Evolutionary conservation across 1,140 invertebrate species (phyloP).

Genomic region (Heliconius melpomene): DNA sequence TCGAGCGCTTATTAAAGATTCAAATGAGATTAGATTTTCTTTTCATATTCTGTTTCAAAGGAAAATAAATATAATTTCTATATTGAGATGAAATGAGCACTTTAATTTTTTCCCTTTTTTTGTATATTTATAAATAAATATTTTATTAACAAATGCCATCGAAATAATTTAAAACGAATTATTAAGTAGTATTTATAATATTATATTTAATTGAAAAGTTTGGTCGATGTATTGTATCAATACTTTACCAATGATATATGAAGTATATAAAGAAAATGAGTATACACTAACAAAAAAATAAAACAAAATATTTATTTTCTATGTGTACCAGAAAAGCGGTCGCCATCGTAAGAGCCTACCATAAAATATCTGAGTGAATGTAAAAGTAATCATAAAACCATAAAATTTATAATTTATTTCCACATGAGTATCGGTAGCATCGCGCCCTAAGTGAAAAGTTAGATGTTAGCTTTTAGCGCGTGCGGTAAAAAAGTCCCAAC

Average conservation of each 20-base stretch:
- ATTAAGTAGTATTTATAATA: too few relatives aligned
- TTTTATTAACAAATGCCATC: background rate
- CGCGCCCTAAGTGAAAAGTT: constrained; percentile 67
- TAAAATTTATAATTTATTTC: constrained; percentile 22
- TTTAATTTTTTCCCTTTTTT: background rate
- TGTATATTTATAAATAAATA: background rate
- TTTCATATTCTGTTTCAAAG: constrained; percentile 13
- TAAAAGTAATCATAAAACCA: constrained; percentile 13
- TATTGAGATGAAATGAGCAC: constrained; percentile 2
- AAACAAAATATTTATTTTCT: background rate
- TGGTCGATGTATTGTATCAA: too few relatives aligned
- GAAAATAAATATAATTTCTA: constrained; percentile 3
- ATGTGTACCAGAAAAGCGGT: background rate
- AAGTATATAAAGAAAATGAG: background rate
- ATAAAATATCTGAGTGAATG: constrained; percentile 12
- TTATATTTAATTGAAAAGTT: too few relatives aligned
- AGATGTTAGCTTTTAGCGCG: constrained; percentile 33
- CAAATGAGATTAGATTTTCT: constrained; percentile 15
- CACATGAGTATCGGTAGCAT: constrained; percentile 43
- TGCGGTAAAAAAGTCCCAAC: constrained; percentile 3
- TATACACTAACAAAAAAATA: background rate
- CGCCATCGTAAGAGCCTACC: constrained; percentile 16
- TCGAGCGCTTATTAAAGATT: constrained; percentile 18
- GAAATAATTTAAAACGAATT: too few relatives aligned
- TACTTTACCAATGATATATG: too few relatives aligned